Base-by-base conservation (phyloP, 2,888 invertebrate species). In the Pemphredon lugubris region DNA sequence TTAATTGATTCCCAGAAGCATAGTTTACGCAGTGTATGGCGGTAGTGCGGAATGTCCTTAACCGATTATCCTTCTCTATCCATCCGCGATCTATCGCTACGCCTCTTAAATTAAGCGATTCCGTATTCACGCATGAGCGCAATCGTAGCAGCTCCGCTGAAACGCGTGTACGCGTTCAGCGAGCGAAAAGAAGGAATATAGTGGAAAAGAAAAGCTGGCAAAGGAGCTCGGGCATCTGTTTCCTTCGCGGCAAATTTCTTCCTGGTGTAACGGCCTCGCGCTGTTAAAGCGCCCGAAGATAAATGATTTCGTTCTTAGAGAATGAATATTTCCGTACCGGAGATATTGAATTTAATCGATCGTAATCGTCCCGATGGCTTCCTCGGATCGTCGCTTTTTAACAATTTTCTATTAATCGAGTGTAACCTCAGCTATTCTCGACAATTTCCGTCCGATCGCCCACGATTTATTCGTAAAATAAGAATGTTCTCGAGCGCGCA, bases 91-190 rank as follows among this genome's bases (percentile, higher is more conserved):
- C 16, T 34, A 14, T 14, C 44, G 37, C 55, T 21, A 20, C 45
- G 68, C 60, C 50, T 53, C 61, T 70, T 71, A 78, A 80, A 79
- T 80, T 75, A 79, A 79, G 75, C 81, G 79, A 79, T 80, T 80
- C 70, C 65, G 60, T 68, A 66, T 79, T 76, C 79, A 69, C 79
- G 77, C 77, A 64, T 77, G 73, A 79, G 64, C 65, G 71, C 54
- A 48, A 63, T 67, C 65, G 66, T 48, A 59, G 68, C 59, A 59
- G 63, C 59, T 59, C 53, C 13, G 18, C 42, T 51, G 26, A 26
- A 40, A 37, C 44, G 63, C 45, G 58, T 61, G 61, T 45, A 54
- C 18, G 48, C 42, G 18, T 26, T 26, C 30, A 9, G n/a, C 11
- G 5, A 23, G 53, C 11, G 14, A 14, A 21, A 48, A 63, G 57